These are phyloP conservation scores for Ctenopoma multispine DNA, from an alignment of 2,797 vertebrate species.

Conservation along the genomic window DNA sequence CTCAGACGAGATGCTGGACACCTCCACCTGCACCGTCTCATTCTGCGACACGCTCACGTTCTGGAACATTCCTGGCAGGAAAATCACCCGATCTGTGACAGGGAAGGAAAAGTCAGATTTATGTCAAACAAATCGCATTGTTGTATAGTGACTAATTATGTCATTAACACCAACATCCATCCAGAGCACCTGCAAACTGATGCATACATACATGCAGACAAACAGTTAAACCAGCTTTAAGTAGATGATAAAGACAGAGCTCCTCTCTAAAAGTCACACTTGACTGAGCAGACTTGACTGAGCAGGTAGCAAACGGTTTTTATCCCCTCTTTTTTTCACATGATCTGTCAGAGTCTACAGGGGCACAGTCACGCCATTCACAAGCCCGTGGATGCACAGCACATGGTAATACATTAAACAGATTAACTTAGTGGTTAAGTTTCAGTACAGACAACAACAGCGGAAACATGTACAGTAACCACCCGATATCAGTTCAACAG, in stretches of 20 bases:
- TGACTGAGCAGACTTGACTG: neutral
- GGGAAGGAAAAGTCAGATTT: neutral
- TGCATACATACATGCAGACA: neutral
- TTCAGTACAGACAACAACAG: neutral
- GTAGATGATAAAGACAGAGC: no score
- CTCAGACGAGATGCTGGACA: slow-evolving; percentile 85
- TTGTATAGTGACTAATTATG: neutral
- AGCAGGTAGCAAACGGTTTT: neutral
- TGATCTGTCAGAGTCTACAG: neutral
- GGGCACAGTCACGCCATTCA: no score
- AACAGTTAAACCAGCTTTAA: no score
- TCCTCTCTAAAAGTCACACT: neutral
- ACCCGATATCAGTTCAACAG: neutral
- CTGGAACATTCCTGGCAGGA: slow-evolving; percentile 90
- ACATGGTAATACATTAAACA: neutral
- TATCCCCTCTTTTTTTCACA: neutral
- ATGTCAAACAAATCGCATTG: neutral
- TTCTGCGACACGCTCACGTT: slow-evolving; percentile 86
- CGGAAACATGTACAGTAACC: neutral
- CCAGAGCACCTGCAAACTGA: neutral
- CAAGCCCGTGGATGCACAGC: neutral
- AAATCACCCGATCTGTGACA: slow-evolving; percentile 86
- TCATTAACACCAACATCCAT: no score
- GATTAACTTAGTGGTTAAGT: neutral
- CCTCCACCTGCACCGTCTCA: slow-evolving; percentile 85